Evolutionary conservation across 2,888 invertebrate species (phyloP).

Genomic region (Eupeodes luniger): DNA sequence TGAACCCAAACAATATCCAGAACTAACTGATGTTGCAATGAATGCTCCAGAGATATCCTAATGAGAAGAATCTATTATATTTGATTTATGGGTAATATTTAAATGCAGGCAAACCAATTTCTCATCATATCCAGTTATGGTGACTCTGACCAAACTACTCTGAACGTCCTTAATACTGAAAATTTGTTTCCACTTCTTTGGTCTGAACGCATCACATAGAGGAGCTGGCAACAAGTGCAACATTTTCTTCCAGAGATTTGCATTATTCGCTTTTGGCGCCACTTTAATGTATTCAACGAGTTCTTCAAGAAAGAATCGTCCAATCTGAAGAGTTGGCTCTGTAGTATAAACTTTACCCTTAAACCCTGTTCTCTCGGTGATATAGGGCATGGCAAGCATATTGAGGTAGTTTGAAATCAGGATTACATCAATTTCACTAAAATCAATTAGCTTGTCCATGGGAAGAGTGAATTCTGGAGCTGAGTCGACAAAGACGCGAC

Average conservation of each 20-base stretch:
- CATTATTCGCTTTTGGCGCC: constrained; percentile 89
- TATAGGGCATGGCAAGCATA: constrained; percentile 98
- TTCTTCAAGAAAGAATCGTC: constrained; percentile 95
- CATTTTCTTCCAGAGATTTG: constrained; percentile 94
- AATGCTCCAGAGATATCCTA: constrained; percentile 95
- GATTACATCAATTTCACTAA: constrained; percentile 97
- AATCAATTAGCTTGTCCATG: constrained; percentile 94
- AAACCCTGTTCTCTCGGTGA: constrained; percentile 97
- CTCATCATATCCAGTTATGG: constrained; percentile 97
- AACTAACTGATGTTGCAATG: constrained; percentile 96
- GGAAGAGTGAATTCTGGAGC: constrained; percentile 96
- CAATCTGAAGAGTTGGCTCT: constrained; percentile 97
- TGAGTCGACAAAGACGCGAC: constrained; percentile 96
- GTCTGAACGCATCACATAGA: constrained; percentile 89
- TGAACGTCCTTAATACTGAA: constrained; percentile 92
- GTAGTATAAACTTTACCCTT: constrained; percentile 98
- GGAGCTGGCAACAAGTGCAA: constrained; percentile 90
- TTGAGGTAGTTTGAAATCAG: constrained; percentile 98
- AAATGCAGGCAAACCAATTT: constrained; percentile 86
- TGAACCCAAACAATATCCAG: constrained; percentile 98
- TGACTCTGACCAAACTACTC: constrained; percentile 93
- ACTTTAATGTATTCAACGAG: constrained; percentile 94
- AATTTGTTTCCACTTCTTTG: constrained; percentile 94
- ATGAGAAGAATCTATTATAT: neutral
- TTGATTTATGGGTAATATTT: neutral